Evolutionary conservation across 1,140 invertebrate genomes (phyloP).

Genomic region (Fopius arisanus): DNA sequence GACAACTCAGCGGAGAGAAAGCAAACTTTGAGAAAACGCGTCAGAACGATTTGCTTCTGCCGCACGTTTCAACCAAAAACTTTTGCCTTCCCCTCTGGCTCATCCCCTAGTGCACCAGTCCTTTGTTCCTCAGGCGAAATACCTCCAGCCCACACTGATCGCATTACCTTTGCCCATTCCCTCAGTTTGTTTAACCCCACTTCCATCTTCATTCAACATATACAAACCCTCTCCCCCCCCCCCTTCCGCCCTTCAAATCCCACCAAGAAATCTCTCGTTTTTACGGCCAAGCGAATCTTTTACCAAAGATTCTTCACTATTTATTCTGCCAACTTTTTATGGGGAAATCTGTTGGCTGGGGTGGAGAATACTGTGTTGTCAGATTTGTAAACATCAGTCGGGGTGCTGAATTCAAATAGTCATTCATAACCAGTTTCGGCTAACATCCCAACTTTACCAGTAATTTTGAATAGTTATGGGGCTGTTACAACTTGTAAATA

Average conservation of each 20-base stretch:
- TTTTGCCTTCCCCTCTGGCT: slow-evolving; percentile 13
- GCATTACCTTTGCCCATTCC: background rate
- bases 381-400: background rate
- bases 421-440: too few species aligned
- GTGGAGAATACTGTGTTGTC: too few species aligned
- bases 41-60: slow-evolving; percentile 26
- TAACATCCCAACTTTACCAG: too few species aligned
- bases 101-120: background rate
- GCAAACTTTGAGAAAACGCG: slow-evolving; percentile 18
- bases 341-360: background rate
- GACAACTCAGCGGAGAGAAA: background rate
- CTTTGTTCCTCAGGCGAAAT: slow-evolving; percentile 16
- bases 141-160: background rate
- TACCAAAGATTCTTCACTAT: background rate
- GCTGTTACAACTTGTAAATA: too few species aligned
- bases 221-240: too few species aligned
- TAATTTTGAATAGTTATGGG: too few species aligned
- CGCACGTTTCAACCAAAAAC: slow-evolving; percentile 25
- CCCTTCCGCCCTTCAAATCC: background rate
- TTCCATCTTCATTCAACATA: background rate
- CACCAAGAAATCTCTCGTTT: background rate
- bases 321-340: background rate
- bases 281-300: background rate
- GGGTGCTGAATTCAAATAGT: too few species aligned
- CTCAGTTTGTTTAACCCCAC: background rate